Percentiles rank a stretch among this genome's conserved stretches.
Evolutionary conservation across 2,113 vertebrate genomes (phyloP).

Genomic region (Mustela nigripes): DNA sequence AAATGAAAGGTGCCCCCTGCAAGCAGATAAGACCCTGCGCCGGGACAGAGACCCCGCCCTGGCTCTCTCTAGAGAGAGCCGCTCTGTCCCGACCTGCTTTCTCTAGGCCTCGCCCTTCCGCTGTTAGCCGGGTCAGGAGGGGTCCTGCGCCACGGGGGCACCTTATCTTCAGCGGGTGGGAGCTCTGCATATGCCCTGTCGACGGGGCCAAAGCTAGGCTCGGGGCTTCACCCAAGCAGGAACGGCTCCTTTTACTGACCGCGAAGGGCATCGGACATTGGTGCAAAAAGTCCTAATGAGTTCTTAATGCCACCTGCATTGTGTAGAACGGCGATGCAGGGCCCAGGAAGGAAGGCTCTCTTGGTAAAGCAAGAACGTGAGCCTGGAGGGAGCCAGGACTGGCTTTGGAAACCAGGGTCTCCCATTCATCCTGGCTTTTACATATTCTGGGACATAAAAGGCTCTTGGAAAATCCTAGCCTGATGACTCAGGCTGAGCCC

Average conservation of each 20-base stretch:
- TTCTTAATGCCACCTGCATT: neutral
- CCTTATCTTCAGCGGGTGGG: neutral
- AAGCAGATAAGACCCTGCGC: neutral
- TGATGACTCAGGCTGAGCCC: neutral
- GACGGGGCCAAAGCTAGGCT: neutral
- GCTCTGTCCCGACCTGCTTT: neutral
- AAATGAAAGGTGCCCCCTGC: neutral
- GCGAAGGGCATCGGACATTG: neutral
- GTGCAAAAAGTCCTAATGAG: neutral
- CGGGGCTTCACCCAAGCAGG: neutral
- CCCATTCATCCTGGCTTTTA: neutral
- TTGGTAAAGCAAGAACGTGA: neutral
- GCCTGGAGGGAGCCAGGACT: neutral
- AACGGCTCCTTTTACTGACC: neutral
- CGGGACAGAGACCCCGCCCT: neutral
- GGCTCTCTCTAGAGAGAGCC: neutral
- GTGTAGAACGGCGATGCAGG: neutral
- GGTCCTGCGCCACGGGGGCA: neutral
- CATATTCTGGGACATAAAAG: neutral
- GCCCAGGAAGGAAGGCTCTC: neutral
- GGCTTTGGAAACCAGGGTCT: no score
- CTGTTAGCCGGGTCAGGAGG: neutral
- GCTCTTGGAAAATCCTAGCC: neutral
- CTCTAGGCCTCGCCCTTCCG: neutral
- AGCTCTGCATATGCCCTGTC: neutral